Evolutionary conservation across 2,797 vertebrate species (phyloP), one percentile per base, ranked within the genome.

Genomic region (Tangara arthus): DNA sequence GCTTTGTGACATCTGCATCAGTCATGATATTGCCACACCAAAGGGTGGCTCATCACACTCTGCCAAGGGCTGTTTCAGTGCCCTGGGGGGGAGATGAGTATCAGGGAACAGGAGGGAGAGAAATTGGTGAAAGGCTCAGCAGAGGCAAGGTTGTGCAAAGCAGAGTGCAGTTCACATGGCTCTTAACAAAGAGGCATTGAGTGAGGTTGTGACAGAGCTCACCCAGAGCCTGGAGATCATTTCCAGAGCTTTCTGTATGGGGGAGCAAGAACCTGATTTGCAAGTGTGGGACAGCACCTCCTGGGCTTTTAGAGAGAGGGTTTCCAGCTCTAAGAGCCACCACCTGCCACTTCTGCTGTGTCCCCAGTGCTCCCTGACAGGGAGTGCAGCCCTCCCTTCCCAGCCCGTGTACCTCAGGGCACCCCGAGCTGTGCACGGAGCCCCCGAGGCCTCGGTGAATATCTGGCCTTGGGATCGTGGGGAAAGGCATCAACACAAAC

Each of bases 161-260:
- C 59, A 3, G 46, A 12, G 49, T 39, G 87, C 26, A 53, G 86
- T 88, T 93, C 94, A 90, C 95, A 77, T 70, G 89, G 70, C 39
- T 84, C 73, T 76, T 64, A 94, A 97, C 94, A 97, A 96, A 96
- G 96, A 94, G 63, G 55, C 89, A 82, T 96, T 95, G 94, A 96
- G 46, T 26, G 81, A 3, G 34, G 63, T 89, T 94, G 94, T 93
- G 93, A 89, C 95, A 94, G 75, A 96, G 93, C 82, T 93, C 61
- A 21, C 13, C 81, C 47, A 39, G 68, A 68, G 84, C 93, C 82
- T 69, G 93, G 80, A 91, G 91, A 93, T 82, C 66, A 15, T 93
- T 93, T 93, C 82, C 93, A 91, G 72, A 93, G 65, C 91, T 92
- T 91, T 93, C 93, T 96, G 0, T 35, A 63, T 1, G 55, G 80